A percentile compares a stretch with the other conserved stretches of the same genome.
Evolutionary conservation across 2,797 vertebrate species (phyloP).

Genomic region (Alosa sapidissima): DNA sequence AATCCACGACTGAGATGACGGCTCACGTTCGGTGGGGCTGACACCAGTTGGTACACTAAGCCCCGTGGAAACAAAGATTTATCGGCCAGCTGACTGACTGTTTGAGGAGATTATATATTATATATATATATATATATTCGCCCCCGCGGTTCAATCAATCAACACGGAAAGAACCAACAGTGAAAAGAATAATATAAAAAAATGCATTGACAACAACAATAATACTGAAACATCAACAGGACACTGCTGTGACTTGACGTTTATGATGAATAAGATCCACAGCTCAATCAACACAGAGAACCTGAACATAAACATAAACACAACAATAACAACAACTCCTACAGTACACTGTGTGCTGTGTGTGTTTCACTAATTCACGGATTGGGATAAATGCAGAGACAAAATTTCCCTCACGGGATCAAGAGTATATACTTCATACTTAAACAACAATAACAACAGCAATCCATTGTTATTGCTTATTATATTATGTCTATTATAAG

Average conservation of each 20-base stretch:
- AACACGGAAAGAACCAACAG: not conserved
- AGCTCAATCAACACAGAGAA: not conserved
- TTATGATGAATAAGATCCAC: not conserved
- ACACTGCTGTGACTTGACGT: not conserved
- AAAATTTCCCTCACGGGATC: too few species aligned
- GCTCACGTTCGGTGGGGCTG: not conserved
- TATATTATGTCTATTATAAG: too few species aligned
- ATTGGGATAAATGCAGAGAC: too few species aligned
- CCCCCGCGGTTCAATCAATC: not conserved
- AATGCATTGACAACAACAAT: not conserved
- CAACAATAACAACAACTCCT: not conserved
- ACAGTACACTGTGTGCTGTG: not conserved
- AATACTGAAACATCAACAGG: not conserved
- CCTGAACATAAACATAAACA: not conserved
- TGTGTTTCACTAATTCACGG: too few species aligned
- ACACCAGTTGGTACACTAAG: constrained; percentile 14
- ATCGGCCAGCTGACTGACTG: not conserved
- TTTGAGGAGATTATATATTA: not conserved
- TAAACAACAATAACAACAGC: not conserved
- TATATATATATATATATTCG: not conserved
- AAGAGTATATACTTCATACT: too few species aligned
- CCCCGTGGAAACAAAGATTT: not conserved
- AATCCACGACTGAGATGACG: not conserved
- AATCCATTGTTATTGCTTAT: too few species aligned
- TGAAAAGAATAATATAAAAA: not conserved